Evolutionary conservation across 2,113 vertebrate species (phyloP).

Genomic region (Pomatostomus ruficeps): DNA sequence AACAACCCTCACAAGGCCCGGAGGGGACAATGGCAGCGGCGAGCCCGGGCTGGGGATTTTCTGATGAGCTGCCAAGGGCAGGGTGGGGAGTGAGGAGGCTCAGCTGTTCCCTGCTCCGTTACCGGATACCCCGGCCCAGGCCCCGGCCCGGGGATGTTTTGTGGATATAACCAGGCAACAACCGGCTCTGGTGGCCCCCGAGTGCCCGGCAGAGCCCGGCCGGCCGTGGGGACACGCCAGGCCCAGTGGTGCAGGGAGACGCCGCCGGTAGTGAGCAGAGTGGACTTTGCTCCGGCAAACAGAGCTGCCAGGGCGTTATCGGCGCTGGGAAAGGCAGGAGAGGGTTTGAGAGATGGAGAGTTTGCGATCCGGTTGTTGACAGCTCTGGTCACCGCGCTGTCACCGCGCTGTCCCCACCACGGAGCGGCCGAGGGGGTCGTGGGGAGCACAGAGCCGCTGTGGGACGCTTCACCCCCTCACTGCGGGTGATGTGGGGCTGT

Average conservation of each 20-base stretch:
- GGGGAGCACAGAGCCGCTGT: neutral
- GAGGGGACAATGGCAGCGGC: neutral
- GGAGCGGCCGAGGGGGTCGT: neutral
- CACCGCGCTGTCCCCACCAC: fast-evolving
- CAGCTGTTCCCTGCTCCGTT: conserved; percentile 34
- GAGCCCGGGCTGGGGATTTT: neutral
- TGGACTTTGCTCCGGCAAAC: conserved; percentile 49
- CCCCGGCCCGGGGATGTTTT: conserved; percentile 41
- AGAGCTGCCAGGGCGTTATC: neutral
- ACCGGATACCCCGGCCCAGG: neutral
- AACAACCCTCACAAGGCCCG: conserved; percentile 64
- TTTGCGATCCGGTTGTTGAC: neutral
- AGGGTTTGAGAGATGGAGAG: neutral
- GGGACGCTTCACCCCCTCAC: neutral
- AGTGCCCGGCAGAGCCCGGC: neutral
- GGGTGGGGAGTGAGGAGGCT: conserved; percentile 46
- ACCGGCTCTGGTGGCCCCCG: neutral
- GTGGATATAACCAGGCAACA: conserved; percentile 60
- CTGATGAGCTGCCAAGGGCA: conserved; percentile 56
- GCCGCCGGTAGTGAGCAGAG: fast-evolving
- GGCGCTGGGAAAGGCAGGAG: neutral
- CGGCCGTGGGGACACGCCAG: fast-evolving
- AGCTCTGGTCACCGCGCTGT: neutral
- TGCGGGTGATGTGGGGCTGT: neutral
- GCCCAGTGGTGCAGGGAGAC: fast-evolving